Evolutionary conservation across 2,888 invertebrate species (phyloP), one percentile per base, ranked within the genome.

Genomic region (Petrophora chlorosata): DNA sequence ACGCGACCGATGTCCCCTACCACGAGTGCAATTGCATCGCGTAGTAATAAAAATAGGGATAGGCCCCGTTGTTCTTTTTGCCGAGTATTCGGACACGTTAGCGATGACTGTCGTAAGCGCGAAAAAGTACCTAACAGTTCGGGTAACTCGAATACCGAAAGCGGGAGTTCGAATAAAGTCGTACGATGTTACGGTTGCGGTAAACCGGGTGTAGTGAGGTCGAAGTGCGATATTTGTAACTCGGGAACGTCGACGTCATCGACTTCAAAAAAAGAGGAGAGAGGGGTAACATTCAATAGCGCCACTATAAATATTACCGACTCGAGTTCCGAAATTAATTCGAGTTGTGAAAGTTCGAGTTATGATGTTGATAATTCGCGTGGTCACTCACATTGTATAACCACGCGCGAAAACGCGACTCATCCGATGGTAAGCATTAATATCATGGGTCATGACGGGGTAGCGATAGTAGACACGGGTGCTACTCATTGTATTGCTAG

Each of bases 111-210:
- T 5, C 2, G 3, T 14, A 3, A n/a, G n/a, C n/a, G 32, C 12
- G 26, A 26, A 2, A 22, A 22, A 8, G 22, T 7, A 22, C 7
- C 7, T 4, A 22, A 22, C 12, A 26, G 10, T 0, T 10, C 26
- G n/a, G n/a, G 5, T 3, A n/a, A 30, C 8, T 8, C 2, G 4
- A 14, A 14, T 1, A n/a, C 17, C 7, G 3, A n/a, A n/a, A n/a
- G 3, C 7, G 5, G 7, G 22, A 5, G 7, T 7, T 7, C 22
- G 3, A 22, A n/a, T n/a, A n/a, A n/a, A n/a, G n/a, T n/a, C n/a
- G n/a, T 32, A 1, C 32, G 32, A 16, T 32, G 32, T 5, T 32
- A 32, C 15, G 32, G 16, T n/a, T 32, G 32, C 5, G 32, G 32
- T 32, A 15, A 32, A 4, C 32, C 12, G 16, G 32, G 16, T 7